These are phyloP conservation scores for Tubulanus polymorphus DNA, from an alignment of 2,888 invertebrate genomes.

Conservation along the genomic window DNA sequence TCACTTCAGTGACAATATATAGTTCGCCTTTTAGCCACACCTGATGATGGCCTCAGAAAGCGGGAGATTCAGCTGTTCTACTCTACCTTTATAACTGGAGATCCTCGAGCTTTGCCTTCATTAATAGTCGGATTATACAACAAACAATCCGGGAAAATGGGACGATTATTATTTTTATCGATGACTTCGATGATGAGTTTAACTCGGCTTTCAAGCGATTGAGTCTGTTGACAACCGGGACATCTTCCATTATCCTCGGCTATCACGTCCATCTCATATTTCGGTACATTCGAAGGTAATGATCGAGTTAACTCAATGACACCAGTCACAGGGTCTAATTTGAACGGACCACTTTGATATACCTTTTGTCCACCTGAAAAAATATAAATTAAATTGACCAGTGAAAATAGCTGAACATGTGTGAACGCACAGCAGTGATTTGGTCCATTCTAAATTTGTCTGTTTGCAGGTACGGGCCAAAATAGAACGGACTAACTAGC, in stretches of 20 bases:
- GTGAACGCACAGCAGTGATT: too few species aligned
- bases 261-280: constrained; percentile 93
- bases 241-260: constrained; percentile 97
- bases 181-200: constrained; percentile 95
- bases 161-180: constrained; percentile 96
- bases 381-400: too few species aligned
- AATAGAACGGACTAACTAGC: too few species aligned
- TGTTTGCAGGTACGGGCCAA: too few species aligned
- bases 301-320: constrained; percentile 38
- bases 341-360: constrained; percentile 35
- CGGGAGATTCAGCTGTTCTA: too few species aligned
- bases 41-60: too few species aligned
- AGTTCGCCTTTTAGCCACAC: too few species aligned
- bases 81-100: constrained; percentile 32
- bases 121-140: constrained; percentile 74
- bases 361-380: too few species aligned
- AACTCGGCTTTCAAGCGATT: constrained; percentile 88
- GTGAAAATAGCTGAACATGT: too few species aligned
- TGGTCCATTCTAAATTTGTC: too few species aligned
- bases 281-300: constrained; percentile 31
- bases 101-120: constrained; percentile 28
- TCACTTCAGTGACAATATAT: too few species aligned
- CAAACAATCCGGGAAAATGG: constrained; percentile 88
- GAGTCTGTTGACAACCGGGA: constrained; percentile 67
- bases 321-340: constrained; percentile 46